Evolutionary conservation across 1,140 invertebrate species (phyloP), one percentile per base, ranked within the genome.

Genomic region (Doryteuthis pealeii): DNA sequence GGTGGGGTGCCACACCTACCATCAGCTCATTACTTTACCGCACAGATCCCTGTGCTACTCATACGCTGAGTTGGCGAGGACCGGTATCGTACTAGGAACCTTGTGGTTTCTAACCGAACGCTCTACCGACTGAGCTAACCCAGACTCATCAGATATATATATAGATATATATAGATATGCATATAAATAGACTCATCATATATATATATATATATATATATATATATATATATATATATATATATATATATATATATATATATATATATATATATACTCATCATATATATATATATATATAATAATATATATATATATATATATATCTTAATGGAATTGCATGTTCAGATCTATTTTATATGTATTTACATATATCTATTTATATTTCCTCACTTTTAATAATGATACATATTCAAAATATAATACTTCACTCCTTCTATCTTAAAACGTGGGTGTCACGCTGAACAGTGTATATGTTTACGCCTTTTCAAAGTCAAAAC

Each of bases 191-290:
- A n/a, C n/a, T n/a, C n/a, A n/a, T n/a, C n/a, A n/a, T n/a, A n/a
- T n/a, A n/a, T n/a, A n/a, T n/a, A n/a, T 49, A 49, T 49, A 49
- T 49, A 49, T 49, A 49, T 49, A 49, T 49, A 10, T 49, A 49
- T 49, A 49, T 49, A 49, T 49, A 49, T 49, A 18, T 49, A 49
- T 10, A 49, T 49, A 49, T 49, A 49, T 49, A 49, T 49, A 10
- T 49, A 49, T 49, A 49, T 49, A 49, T 49, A 49, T 49, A 49
- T 49, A 10, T 49, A 49, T 49, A 49, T 49, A 49, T 49, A 49
- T 49, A 18, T 49, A 49, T 10, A 49, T 49, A 49, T 49, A 49
- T n/a, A n/a, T n/a, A n/a, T n/a, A n/a, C n/a, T n/a, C n/a, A n/a
- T n/a, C n/a, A n/a, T n/a, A n/a, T n/a, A n/a, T 49, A 49, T 49